Evolutionary conservation across 2,797 vertebrate genomes (phyloP), one percentile per base, ranked within the genome.

Genomic region (Aselliscus stoliczkanus): DNA sequence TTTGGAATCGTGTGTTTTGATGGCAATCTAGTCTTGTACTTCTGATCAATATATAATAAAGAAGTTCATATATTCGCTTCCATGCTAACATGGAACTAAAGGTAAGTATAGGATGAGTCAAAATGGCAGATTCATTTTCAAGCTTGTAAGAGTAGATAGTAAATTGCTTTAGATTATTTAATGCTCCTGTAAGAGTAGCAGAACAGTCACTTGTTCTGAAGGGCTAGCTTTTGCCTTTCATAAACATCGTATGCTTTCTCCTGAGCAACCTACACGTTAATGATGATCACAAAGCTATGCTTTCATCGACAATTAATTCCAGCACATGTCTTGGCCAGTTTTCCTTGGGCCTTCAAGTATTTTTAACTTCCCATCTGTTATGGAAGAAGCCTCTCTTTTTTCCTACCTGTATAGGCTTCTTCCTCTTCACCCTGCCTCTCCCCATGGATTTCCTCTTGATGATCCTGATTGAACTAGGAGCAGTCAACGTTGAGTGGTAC

Each of bases 321-420:
- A 95, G 94, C 95, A 98, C 20, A 98, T 95, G 97, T 98, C 98
- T 98, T 97, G 95, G 96, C 97, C 97, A 98, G 98, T 98, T 98
- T 98, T 98, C 96, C 97, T 98, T 97, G 97, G 91, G 94, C 95
- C 98, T 98, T 47, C 98, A 98, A 98, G 98, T 98, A 98, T 98
- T 98, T 98, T 97, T 65, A 95, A 98, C 98, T 97, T 98, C 97
- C 97, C 97, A 92, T 97, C 94, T 87, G 96, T 97, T 98, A 98
- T 95, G 98, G 96, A 89, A 98, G 97, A 98, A 98, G 88, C 47
- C 82, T 96, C 95, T 90, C 92, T 95, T 69, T 94, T 96, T 94
- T 75, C 95, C 96, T 95, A 50, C 8, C 62, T 97, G 86, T 60
- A 47, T 88, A 96, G 96, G 34, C 31, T 96, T 94, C 72, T 92